Percentiles rank a stretch among this genome's conserved stretches.
These are phyloP conservation scores for Lerista edwardsae DNA, from an alignment of 2,797 vertebrate species.

Conservation along the genomic window DNA sequence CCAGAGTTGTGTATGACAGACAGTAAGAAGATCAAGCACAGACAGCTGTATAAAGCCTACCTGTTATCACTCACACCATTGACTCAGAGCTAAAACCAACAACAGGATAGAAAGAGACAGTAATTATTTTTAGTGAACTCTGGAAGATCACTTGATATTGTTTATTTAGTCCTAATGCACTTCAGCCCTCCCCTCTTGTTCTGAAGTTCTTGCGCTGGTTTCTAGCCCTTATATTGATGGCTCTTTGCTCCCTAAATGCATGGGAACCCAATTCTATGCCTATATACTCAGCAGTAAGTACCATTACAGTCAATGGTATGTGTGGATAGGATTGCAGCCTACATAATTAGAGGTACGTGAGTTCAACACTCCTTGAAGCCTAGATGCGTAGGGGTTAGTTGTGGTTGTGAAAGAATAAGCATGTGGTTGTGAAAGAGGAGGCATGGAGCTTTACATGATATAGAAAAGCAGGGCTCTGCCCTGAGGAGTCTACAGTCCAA, in stretches of 20 bases:
- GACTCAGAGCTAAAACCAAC: constrained; percentile 31
- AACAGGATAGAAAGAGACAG: constrained; percentile 9
- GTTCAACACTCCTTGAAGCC: not conserved
- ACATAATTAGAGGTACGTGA: not conserved
- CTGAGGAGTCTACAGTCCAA: too few species aligned
- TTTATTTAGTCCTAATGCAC: constrained; percentile 27
- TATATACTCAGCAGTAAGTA: too few species aligned
- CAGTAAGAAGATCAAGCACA: not conserved
- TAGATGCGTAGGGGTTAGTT: not conserved
- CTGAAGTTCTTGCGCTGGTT: not conserved
- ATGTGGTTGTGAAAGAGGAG: too few species aligned
- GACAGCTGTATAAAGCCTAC: constrained; percentile 19
- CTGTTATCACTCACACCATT: constrained; percentile 24
- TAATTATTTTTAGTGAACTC: constrained; percentile 22
- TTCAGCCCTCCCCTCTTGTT: not conserved
- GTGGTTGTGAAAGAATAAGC: too few species aligned
- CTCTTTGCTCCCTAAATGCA: not conserved
- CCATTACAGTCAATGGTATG: too few species aligned
- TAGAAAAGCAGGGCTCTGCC: too few species aligned
- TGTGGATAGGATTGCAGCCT: not conserved
- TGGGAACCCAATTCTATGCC: too few species aligned
- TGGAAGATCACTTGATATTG: not conserved
- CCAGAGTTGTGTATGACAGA: not conserved
- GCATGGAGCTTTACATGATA: too few species aligned
- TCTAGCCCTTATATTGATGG: not conserved